Evolutionary conservation across 1,140 invertebrate genomes (phyloP).

Genomic region (Drosophila micromelanica): DNA sequence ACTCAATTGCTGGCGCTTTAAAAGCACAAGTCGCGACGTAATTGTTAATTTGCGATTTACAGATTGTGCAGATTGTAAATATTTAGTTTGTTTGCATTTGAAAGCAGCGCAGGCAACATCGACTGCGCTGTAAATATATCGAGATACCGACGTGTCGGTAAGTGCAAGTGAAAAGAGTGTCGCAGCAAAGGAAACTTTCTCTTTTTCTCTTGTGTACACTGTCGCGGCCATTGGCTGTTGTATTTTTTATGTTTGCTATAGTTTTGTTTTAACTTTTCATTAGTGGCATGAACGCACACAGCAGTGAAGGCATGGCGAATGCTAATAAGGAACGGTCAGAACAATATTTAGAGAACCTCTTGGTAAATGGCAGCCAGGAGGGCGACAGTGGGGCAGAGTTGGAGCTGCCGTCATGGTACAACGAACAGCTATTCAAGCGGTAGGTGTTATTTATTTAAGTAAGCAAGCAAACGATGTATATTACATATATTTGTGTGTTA

Average conservation of each 20-base stretch:
- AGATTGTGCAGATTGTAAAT: conserved; percentile 17
- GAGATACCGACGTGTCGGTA: neutral
- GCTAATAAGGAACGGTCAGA: conserved; percentile 20
- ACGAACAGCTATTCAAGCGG: conserved; percentile 86
- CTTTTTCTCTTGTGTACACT: conserved; percentile 18
- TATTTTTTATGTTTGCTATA: conserved; percentile 5
- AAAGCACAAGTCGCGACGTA: neutral
- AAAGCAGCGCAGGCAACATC: neutral
- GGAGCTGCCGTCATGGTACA: conserved; percentile 86
- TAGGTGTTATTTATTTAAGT: conserved; percentile 58
- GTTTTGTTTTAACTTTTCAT: conserved; percentile 25
- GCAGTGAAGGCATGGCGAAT: conserved; percentile 27
- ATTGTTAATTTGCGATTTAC: neutral
- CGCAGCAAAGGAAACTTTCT: conserved; percentile 26
- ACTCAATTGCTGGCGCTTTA: neutral
- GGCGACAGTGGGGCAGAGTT: conserved; percentile 69
- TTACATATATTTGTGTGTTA: neutral
- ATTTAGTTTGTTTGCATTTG: neutral
- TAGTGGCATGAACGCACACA: conserved; percentile 37
- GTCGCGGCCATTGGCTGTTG: neutral
- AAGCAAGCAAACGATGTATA: neutral
- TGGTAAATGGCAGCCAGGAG: conserved; percentile 66
- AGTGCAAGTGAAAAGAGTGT: conserved; percentile 6
- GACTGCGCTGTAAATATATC: neutral
- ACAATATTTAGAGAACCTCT: conserved; percentile 66